phyloP scores from a whole-genome alignment of 2,113 vertebrate genomes.

The Lophotis ruficrista region DNA sequence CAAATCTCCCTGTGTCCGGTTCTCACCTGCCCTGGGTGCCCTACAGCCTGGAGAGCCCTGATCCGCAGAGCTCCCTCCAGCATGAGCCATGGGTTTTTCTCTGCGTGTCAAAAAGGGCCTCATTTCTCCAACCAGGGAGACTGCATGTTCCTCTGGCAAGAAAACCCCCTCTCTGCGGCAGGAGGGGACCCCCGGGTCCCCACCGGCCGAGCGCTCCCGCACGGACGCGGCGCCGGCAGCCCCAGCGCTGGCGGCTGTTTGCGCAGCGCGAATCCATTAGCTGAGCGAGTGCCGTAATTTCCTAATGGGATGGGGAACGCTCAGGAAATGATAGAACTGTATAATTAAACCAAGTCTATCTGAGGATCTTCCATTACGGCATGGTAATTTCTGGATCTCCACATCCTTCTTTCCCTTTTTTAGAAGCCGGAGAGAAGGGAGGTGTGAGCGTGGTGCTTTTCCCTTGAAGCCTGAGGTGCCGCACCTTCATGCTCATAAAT shows the following conservation, averaged over 20 bases:
- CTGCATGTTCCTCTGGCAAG: not conserved
- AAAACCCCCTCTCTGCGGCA: not conserved
- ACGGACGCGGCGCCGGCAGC: not conserved
- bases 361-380: constrained; percentile 64
- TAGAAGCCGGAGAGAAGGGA: not conserved
- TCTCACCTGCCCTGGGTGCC: not conserved
- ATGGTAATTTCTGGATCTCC: not conserved
- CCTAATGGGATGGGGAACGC: constrained; percentile 54
- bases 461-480: constrained; percentile 4
- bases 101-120: not conserved
- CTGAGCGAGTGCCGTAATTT: constrained; percentile 71
- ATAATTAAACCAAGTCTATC: constrained; percentile 72
- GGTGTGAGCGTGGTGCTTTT: not conserved
- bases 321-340: constrained; percentile 68
- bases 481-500: not conserved
- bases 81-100: not conserved
- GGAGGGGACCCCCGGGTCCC: not conserved
- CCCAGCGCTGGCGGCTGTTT: constrained; percentile 52
- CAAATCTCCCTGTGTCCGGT: not conserved
- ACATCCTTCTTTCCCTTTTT: not conserved
- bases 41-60: not conserved
- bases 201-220: accelerated
- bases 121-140: not conserved
- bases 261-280: constrained; percentile 21
- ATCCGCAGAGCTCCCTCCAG: not conserved